Base-by-base conservation (phyloP, 2,113 vertebrate genomes). In the Carettochelys insculpta region DNA sequence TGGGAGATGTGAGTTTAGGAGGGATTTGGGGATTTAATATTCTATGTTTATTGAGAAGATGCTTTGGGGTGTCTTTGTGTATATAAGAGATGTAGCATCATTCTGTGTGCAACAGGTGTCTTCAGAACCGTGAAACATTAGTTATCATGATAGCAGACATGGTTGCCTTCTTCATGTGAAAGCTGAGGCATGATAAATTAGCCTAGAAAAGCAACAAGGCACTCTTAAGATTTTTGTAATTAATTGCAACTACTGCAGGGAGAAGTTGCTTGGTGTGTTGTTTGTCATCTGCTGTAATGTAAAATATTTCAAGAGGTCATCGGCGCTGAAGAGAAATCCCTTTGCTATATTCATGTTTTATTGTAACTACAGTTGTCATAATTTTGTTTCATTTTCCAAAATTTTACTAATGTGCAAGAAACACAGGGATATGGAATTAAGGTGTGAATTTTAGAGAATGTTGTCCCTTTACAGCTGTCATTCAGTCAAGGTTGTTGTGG, bases 161-260 rank as follows among this genome's bases (percentile, higher is more conserved):
- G 24, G 5, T 75, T 53, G 54, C 27, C 17, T 19, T 65, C 43
- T 8, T 3, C 8, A 24, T 25, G 20, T n/a, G 47, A 75, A 78
- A 65, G 54, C 0, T 38, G 53, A 19, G 43, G 78, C 22, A 24
- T 1, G 27, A 5, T 1, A 4, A 71, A 13, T 41, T 1, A 0
- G 0, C 43, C 53, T 45, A 6, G 48, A 7, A 2, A 4, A 0
- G 2, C 27, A 56, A 0, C 0, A 3, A 38, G 48, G 27, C 54
- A 1, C 22, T 1, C n/a, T n/a, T n/a, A 2, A 47, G 2, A 75
- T 50, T 83, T 53, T 25, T 0, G 1, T 82, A 77, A 52, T 48
- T 71, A 22, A 34, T 24, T 0, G 5, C 5, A 25, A 11, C 61
- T 61, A 1, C 0, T 1, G 24, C 84, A 50, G 53, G 11, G 1